Base-by-base conservation (phyloP, 1,140 invertebrate genomes). In the Ceratoteleas bidentatus region DNA sequence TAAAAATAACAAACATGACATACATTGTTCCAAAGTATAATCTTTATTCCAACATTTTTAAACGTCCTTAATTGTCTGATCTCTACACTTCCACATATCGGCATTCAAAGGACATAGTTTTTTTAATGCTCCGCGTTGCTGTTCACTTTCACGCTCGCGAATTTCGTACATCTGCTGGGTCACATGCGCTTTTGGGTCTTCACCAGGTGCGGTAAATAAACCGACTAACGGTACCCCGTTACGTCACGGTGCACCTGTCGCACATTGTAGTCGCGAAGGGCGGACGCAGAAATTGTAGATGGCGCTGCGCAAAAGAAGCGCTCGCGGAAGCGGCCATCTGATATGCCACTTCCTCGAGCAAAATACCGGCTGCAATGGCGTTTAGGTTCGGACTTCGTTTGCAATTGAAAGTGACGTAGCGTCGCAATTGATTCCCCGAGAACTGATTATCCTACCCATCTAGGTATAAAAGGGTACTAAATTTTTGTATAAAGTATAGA, bases 161-260 rank as follows among this genome's bases (percentile, higher is more conserved):
- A 88, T 87, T 87, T 86, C 83, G 73, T 56, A 49, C 50, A 75
- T 47, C 36, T 70, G 52, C 49, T 70, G 65, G 75, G 54, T 84
- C 81, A 61, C 58, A 75, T 57, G 84, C 78, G 81, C 75, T 87
- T 87, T 84, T 80, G 78, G 87, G 69, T 86, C 86, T 89, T 87
- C 84, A 75, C 84, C 84, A 79, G 84, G 81, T 82, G 78, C 54
- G 33, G 57, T 78, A 70, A 69, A 77, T 66, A 81, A 74, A 78
- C 60, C 78, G 62, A 79, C 65, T 89, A 90, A 90, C 89, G 89
- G 89, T 87, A 89, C 85, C 11, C 38, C 56, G 79, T 89, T 88
- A 86, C 87, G 87, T 89, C 86, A 89, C 79, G 75, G 24, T 76
- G 81, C 89, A 90, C 88, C 89, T 90, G 89, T 88, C 86, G 84